Percentiles rank a stretch among this genome's conserved stretches.
These are phyloP conservation scores for Invenusta paracnida DNA, from an alignment of 2,888 invertebrate species.

Conservation along the genomic window DNA sequence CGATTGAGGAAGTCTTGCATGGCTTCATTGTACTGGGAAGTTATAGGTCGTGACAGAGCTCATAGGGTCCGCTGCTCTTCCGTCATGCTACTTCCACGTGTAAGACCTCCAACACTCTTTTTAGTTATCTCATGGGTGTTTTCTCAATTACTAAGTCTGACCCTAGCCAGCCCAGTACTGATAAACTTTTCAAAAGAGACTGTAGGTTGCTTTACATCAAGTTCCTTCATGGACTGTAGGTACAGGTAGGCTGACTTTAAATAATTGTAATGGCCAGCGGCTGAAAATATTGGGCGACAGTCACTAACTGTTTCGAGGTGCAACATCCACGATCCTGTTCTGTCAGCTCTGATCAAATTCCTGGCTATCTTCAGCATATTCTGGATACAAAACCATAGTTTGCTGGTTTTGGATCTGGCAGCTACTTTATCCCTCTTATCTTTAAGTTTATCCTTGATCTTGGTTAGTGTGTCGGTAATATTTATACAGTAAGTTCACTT, in stretches of 20 bases:
- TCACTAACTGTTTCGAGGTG: slow-evolving; percentile 39
- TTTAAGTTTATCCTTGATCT: slow-evolving; percentile 15
- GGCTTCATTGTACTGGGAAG: neutral
- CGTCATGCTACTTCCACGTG: slow-evolving; percentile 40
- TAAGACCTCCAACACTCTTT: slow-evolving; percentile 26
- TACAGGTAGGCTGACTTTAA: slow-evolving; percentile 44
- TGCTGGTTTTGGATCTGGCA: slow-evolving; percentile 38
- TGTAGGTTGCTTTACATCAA: slow-evolving; percentile 38
- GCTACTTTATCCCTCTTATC: slow-evolving; percentile 40
- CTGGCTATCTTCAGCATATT: slow-evolving; percentile 42
- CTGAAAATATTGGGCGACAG: slow-evolving; percentile 45
- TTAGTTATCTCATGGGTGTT: slow-evolving; percentile 34
- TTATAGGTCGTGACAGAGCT: slow-evolving; percentile 19
- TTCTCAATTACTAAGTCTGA: slow-evolving; percentile 43
- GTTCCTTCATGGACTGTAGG: slow-evolving; percentile 39
- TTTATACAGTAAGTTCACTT: too few species aligned
- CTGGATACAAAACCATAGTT: slow-evolving; percentile 43
- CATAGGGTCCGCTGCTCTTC: slow-evolving; percentile 39
- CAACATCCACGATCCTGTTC: slow-evolving; percentile 43
- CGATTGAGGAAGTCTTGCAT: neutral
- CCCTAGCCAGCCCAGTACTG: slow-evolving; percentile 44
- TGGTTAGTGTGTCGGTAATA: neutral
- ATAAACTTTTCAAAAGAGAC: slow-evolving; percentile 35
- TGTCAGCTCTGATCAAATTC: slow-evolving; percentile 41
- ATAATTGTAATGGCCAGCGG: slow-evolving; percentile 44